Evolutionary conservation across 1,140 invertebrate species (phyloP), one percentile per base, ranked within the genome.

Genomic region (Bombus sylvicola): DNA sequence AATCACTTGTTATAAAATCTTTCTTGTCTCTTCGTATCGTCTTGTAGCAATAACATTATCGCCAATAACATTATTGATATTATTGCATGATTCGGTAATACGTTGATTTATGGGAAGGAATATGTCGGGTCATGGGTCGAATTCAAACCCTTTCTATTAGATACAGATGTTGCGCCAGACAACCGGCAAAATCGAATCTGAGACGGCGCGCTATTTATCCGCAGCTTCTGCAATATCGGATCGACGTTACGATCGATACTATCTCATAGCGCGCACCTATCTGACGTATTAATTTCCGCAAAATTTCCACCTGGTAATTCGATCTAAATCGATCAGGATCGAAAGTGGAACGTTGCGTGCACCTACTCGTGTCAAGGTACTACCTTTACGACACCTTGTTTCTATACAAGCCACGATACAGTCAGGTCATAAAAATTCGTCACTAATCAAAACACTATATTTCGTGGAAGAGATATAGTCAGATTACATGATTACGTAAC

Each of bases 201-300:
- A 79, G 82, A 79, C 47, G 53, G 15, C n/a, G 53, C 37, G 22
- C 41, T 73, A 85, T 81, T 73, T 81, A 81, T 31, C 57, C 9
- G 39, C 41, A 66, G 68, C 62, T 66, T 64, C 83, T 62, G 83
- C 83, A 73, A 85, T 72, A 81, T 47, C 69, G 43, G 53, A 81
- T 78, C 57, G 77, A n/a, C 22, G 41, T 85, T 81, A 81, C 83
- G 39, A 22, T 66, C 31, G 43, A 66, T 57, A 47, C 68, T 43
- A 62, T 66, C 83, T 64, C 81, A 53, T 73, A 66, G n/a, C 31
- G 12, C 59, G 43, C 43, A 22, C 15, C 31, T 47, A 53, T 66
- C 78, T 66, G 78, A 62, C 78, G 83, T 85, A 85, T 85, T 81
- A 74, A 85, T 85, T 85, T 81, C 69, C 78, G 78, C n/a, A 31